phyloP scores from a whole-genome alignment of 2,888 invertebrate genomes.

The Lissonota sp. region DNA sequence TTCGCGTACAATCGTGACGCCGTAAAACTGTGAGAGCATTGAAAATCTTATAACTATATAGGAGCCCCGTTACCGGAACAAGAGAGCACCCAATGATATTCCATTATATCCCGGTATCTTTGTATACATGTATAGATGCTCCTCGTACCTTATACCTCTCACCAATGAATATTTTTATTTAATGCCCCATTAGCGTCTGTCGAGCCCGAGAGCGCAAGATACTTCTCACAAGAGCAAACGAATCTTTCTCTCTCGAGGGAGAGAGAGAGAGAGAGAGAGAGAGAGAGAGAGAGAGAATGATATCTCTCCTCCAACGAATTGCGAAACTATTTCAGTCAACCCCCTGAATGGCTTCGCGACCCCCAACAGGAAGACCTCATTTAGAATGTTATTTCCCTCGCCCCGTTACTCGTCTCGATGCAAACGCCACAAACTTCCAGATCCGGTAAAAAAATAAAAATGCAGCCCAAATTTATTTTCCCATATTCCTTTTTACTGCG shows the following conservation, averaged over 20 bases:
- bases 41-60: constrained; percentile 11
- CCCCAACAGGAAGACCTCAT: constrained; percentile 3
- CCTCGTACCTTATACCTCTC: constrained; percentile 53
- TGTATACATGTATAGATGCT: constrained; percentile 26
- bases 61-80: constrained; percentile 38
- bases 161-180: constrained; percentile 80
- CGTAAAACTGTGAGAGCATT: constrained; percentile 49
- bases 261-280: not conserved
- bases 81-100: constrained; percentile 42
- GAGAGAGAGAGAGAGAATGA: constrained; percentile 4
- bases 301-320: constrained; percentile 5
- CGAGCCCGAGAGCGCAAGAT: constrained; percentile 37
- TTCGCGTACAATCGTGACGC: constrained; percentile 67
- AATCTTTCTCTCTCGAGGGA: constrained; percentile 17
- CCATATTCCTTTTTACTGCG: not conserved
- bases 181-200: constrained; percentile 74
- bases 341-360: not conserved
- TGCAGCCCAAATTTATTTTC: not conserved
- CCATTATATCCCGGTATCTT: constrained; percentile 28
- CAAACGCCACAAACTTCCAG: constrained; percentile 2
- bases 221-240: constrained; percentile 48
- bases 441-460: constrained; percentile 34
- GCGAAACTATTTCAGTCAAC: not conserved
- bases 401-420: too few relatives aligned
- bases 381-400: not conserved